Conservation (phyloP, 1,140 invertebrate species). For the Anadara kagoshimensis region DNA sequence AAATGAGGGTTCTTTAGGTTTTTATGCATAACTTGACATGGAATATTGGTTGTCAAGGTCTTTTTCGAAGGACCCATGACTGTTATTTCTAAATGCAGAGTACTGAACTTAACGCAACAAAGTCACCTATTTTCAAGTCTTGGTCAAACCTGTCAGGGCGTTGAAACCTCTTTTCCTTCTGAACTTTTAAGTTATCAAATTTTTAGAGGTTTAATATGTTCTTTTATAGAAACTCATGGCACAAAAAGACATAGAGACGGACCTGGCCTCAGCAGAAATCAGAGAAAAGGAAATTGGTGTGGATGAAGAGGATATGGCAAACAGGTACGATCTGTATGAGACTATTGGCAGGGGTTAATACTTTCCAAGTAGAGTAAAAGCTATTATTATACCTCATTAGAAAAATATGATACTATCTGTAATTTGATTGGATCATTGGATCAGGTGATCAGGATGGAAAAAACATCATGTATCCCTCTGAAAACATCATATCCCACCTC, state of each 20-base stretch:
- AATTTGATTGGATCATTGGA: too few species aligned
- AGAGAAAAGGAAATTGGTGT: constrained; percentile 40
- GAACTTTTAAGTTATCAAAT: neutral
- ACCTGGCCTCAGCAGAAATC: constrained; percentile 31
- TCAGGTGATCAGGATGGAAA: too few species aligned
- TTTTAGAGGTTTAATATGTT: neutral
- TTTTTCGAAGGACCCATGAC: neutral
- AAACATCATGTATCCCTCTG: too few species aligned
- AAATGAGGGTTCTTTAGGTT: neutral
- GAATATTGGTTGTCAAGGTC: neutral
- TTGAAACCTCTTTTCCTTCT: neutral
- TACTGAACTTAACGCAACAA: neutral
- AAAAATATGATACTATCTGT: too few species aligned
- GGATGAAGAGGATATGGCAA: constrained; percentile 45
- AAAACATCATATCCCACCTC: too few species aligned
- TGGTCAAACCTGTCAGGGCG: neutral
- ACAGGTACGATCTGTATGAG: too few species aligned
- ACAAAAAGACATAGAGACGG: constrained; percentile 18
- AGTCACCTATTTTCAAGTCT: neutral
- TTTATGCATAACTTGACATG: too few species aligned
- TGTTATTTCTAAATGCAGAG: neutral
- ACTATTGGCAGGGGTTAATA: too few species aligned
- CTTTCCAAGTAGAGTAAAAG: too few species aligned
- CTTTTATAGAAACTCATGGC: constrained; percentile 47
- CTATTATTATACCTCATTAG: too few species aligned